These are phyloP conservation scores for Cheiracanthium punctorium DNA, from an alignment of 2,888 invertebrate species.

Conservation along the genomic window DNA sequence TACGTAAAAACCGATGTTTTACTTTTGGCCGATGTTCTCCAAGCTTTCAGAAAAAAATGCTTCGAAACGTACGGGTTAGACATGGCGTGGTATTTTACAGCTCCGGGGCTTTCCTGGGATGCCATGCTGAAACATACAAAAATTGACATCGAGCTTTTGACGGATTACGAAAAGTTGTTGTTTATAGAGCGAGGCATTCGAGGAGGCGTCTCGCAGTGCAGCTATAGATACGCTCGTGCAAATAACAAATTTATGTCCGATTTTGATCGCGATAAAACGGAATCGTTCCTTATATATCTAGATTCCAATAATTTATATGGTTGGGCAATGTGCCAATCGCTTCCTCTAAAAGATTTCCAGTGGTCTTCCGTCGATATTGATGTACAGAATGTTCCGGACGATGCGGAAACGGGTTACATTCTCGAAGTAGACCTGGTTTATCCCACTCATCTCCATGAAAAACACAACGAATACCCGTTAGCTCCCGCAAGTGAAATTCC, in stretches of 20 bases:
- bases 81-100: constrained; percentile 72
- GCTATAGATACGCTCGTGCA: constrained; percentile 24
- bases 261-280: constrained; percentile 15
- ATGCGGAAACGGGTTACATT: not conserved
- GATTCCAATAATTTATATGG: constrained; percentile 71
- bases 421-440: constrained; percentile 28
- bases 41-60: constrained; percentile 74
- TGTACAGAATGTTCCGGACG: too few relatives aligned
- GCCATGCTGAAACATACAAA: constrained; percentile 73
- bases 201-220: constrained; percentile 60
- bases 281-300: constrained; percentile 73
- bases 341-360: not conserved
- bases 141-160: constrained; percentile 73
- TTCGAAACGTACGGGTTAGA: constrained; percentile 73
- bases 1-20: constrained; percentile 73
- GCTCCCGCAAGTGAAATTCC: constrained; percentile 1
- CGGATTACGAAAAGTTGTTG: constrained; percentile 73
- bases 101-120: constrained; percentile 74
- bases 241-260: constrained; percentile 35
- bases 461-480: constrained; percentile 11
- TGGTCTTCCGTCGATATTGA: not conserved
- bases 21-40: constrained; percentile 74
- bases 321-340: constrained; percentile 16
- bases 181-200: constrained; percentile 73
- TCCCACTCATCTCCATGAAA: not conserved